Conservation (phyloP, 2,113 vertebrate genomes). For the Thalassoma bifasciatum region DNA sequence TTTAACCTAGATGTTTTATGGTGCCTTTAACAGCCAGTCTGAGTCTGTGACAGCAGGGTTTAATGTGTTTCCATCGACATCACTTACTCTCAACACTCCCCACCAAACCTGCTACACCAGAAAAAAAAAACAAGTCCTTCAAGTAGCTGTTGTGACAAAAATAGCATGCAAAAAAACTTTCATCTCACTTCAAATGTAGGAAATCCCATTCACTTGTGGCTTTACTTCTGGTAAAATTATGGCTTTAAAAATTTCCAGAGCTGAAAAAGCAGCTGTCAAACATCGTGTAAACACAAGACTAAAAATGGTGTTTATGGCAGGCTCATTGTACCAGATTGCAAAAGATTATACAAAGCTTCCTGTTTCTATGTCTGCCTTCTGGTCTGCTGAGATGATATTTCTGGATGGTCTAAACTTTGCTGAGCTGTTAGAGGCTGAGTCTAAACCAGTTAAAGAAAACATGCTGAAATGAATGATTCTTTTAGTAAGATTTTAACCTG, state of each 20-base stretch:
- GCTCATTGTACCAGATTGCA: slow-evolving; percentile 1
- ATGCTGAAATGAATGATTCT: no score
- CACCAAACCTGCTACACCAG: slow-evolving; percentile 2
- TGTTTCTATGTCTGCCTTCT: slow-evolving; percentile 6
- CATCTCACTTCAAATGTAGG: neutral
- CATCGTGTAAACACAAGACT: neutral
- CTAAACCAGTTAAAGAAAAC: no score
- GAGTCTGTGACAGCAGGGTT: neutral
- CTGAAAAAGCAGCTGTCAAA: slow-evolving; percentile 5
- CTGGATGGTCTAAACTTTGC: neutral
- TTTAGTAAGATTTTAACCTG: no score
- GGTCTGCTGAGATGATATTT: neutral
- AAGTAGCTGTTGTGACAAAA: neutral
- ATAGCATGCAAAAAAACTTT: neutral
- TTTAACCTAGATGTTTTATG: neutral
- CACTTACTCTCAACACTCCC: neutral
- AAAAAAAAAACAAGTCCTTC: slow-evolving; percentile 7
- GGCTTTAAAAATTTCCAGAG: neutral
- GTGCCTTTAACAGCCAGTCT: neutral
- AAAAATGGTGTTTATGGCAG: slow-evolving; percentile 15
- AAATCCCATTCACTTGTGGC: neutral
- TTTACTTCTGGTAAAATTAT: neutral
- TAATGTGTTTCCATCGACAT: neutral
- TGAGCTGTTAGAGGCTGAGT: neutral
- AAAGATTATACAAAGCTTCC: neutral